Evolutionary conservation across 2,888 invertebrate species (phyloP).

Genomic region (Coelinius sp.): DNA sequence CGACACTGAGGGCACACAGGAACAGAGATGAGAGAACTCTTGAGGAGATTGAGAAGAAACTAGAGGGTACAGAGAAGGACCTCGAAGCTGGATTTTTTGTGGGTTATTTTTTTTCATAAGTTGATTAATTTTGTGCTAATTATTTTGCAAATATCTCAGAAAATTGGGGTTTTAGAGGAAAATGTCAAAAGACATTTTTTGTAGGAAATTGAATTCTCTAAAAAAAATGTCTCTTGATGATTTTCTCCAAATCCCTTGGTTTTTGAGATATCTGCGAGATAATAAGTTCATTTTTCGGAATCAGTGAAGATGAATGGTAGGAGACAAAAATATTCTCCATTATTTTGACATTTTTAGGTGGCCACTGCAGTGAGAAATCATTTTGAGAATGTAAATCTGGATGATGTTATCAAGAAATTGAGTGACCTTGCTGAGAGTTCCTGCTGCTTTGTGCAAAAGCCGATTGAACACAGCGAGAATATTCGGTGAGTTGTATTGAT

Average conservation of each 20-base stretch:
- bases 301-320: too few species aligned
- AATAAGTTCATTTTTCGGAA: too few species aligned
- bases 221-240: too few species aligned
- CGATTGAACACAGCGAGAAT: slow-evolving; percentile 20
- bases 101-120: slow-evolving; percentile 1
- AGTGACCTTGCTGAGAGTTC: slow-evolving; percentile 51
- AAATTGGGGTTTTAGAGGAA: too few species aligned
- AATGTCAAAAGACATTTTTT: too few species aligned
- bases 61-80: slow-evolving; percentile 48
- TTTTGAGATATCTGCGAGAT: too few species aligned
- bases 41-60: slow-evolving; percentile 42
- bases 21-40: slow-evolving; percentile 42
- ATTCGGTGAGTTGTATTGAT: slow-evolving; percentile 49
- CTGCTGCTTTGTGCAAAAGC: slow-evolving; percentile 55
- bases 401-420: slow-evolving; percentile 52
- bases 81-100: slow-evolving; percentile 51
- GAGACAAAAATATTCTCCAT: slow-evolving; percentile 22
- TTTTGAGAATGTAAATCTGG: slow-evolving; percentile 52
- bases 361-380: slow-evolving; percentile 40
- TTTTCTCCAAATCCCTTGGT: too few species aligned
- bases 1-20: slow-evolving; percentile 59
- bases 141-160: too few species aligned
- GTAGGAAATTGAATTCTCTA: too few species aligned
- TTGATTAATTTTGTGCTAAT: too few species aligned
- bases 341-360: slow-evolving; percentile 48